These are phyloP conservation scores for Plumapathes pennacea DNA, from an alignment of 92 coral and sea anemone genomes.

Conservation along the genomic window DNA sequence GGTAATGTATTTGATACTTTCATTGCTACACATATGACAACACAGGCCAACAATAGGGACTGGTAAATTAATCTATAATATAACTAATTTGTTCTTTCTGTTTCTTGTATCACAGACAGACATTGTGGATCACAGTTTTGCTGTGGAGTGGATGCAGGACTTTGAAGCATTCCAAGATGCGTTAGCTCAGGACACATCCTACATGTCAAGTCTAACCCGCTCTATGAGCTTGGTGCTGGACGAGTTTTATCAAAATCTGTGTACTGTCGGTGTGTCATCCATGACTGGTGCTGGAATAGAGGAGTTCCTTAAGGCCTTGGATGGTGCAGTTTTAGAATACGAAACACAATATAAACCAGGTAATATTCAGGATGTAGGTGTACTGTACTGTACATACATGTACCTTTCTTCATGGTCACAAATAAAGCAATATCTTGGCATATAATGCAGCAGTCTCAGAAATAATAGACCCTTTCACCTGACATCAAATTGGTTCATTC, in stretches of 20 bases:
- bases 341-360: constrained; percentile 97
- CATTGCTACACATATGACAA: too few species aligned
- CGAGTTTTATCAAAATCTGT: constrained; percentile 90
- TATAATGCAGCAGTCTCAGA: too few species aligned
- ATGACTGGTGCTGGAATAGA: constrained; percentile 94
- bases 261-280: constrained; percentile 94
- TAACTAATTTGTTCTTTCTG: background rate
- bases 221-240: constrained; percentile 95
- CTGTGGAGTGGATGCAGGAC: constrained; percentile 95
- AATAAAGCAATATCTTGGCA: too few species aligned
- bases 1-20: too few species aligned
- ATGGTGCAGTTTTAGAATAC: constrained; percentile 76
- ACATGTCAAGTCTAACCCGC: constrained; percentile 92
- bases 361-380: constrained; percentile 3
- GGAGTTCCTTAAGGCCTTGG: constrained; percentile 76
- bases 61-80: too few species aligned
- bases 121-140: constrained; percentile 93
- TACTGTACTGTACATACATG: background rate
- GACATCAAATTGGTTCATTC: too few species aligned
- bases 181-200: constrained; percentile 86
- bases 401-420: too few species aligned
- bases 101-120: constrained; percentile 62
- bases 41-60: too few species aligned
- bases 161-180: constrained; percentile 95
- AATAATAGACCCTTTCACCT: too few species aligned